Conservation (phyloP, 2,888 invertebrate genomes). For the Caradrina kadenii region DNA sequence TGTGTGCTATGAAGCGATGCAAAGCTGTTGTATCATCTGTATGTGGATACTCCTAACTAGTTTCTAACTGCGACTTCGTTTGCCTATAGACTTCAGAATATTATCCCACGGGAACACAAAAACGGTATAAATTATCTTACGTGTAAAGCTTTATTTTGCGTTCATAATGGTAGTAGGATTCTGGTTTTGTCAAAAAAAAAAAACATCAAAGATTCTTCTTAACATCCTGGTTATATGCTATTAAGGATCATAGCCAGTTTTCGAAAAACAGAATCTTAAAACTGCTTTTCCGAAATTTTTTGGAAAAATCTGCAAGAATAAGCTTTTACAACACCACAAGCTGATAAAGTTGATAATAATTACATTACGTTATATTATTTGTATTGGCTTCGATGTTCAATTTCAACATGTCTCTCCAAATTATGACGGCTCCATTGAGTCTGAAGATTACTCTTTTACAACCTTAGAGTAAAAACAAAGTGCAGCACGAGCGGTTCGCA, state of each 20-base stretch:
- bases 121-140: too few species aligned
- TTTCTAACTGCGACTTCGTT: too few species aligned
- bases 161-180: too few species aligned
- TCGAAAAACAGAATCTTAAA: too few species aligned
- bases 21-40: not conserved
- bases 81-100: too few species aligned
- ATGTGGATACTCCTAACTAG: not conserved
- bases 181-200: too few species aligned
- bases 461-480: conserved; percentile 37
- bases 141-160: too few species aligned
- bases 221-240: too few species aligned
- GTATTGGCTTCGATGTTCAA: conserved; percentile 28
- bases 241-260: not conserved
- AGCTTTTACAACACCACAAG: too few species aligned
- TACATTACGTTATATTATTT: conserved; percentile 7
- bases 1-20: not conserved
- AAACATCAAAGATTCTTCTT: too few species aligned
- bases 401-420: conserved; percentile 58
- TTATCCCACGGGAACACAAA: too few species aligned
- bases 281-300: not conserved
- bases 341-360: conserved; percentile 9
- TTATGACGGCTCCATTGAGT: conserved; percentile 56
- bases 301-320: not conserved
- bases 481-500: conserved; percentile 5
- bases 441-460: conserved; percentile 36